phyloP scores from a whole-genome alignment of 2,888 invertebrate genomes.

The Acronicta leporina region DNA sequence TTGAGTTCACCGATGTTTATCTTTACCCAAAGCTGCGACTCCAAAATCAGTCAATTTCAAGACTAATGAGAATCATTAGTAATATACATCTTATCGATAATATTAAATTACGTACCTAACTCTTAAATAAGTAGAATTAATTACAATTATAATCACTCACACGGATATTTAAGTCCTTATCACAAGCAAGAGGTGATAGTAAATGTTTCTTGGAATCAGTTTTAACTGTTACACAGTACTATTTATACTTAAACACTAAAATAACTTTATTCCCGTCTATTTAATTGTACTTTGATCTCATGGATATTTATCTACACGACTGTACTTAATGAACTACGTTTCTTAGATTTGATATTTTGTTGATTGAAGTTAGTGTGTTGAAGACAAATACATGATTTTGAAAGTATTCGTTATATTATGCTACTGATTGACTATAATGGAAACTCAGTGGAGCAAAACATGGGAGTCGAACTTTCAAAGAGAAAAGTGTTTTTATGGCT shows the following conservation, averaged over 20 bases:
- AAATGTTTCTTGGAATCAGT: constrained; percentile 46
- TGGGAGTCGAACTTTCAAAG: too few relatives aligned
- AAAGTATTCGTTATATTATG: background rate
- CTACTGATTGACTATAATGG: too few relatives aligned
- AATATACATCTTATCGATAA: constrained; percentile 29
- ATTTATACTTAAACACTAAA: constrained; percentile 33
- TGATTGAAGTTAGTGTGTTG: background rate
- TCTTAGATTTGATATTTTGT: constrained; percentile 7
- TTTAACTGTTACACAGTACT: constrained; percentile 59
- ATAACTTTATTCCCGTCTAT: constrained; percentile 43
- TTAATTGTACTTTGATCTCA: constrained; percentile 50
- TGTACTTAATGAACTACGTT: constrained; percentile 4
- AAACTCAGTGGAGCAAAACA: too few relatives aligned
- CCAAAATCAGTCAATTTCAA: constrained; percentile 67
- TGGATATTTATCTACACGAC: constrained; percentile 23
- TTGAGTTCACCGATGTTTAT: background rate
- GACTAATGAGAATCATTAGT: constrained; percentile 55
- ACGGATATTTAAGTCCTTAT: constrained; percentile 53
- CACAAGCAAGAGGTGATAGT: constrained; percentile 54
- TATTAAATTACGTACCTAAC: constrained; percentile 49
- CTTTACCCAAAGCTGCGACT: constrained; percentile 25
- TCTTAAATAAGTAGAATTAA: constrained; percentile 45
- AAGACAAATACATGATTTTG: background rate
- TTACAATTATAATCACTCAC: constrained; percentile 46
- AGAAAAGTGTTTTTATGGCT: too few relatives aligned